Base-by-base conservation (phyloP, 1,140 invertebrate species). In the Trichonephila clavata region DNA sequence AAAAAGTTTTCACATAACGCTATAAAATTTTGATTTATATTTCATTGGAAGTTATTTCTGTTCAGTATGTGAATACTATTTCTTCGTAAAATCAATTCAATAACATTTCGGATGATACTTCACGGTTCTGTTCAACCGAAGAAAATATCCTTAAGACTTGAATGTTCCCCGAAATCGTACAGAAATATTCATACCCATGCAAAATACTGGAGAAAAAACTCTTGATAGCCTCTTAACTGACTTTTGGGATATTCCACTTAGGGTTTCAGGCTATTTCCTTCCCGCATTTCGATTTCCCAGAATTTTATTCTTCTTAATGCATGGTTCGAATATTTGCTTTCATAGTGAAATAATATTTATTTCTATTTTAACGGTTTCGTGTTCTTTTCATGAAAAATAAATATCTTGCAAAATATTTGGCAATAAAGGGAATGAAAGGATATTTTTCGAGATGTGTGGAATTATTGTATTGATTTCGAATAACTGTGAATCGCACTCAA, bases 251-350 rank as follows among this genome's bases (percentile, higher is more conserved):
- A 60, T 86, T n/a, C 84, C 59, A 86, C 50, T 32, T 86, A 86
- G 84, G 43, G 57, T 86, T 86, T 86, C 84, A 86, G 84, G 59
- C 84, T 50, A 86, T 86, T 86, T 86, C 84, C 21, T 60, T n/a
- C 27, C n/a, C 57, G 59, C 2, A 32, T 39, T 81, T 7, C 32
- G 77, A 24, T 24, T 86, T 59, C 59, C 20, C 21, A n/a, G 59
- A 27, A 86, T 86, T 83, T 83, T 39, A 57, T 83, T 83, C 80
- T 13, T 68, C 65, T 68, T 68, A 68, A 68, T 68, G 10, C n/a
- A 68, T 14, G n/a, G 8, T 68, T 68, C 24, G 10, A 24, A 68
- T 68, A 68, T 68, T 68, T 68, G 65, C n/a, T 68, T 68, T 27
- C 65, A 68, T 68, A 24, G 21, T 24, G 65, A 13, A 68, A 24